Evolutionary conservation across 1,140 invertebrate species (phyloP).

Genomic region (Trichoplusia ni): DNA sequence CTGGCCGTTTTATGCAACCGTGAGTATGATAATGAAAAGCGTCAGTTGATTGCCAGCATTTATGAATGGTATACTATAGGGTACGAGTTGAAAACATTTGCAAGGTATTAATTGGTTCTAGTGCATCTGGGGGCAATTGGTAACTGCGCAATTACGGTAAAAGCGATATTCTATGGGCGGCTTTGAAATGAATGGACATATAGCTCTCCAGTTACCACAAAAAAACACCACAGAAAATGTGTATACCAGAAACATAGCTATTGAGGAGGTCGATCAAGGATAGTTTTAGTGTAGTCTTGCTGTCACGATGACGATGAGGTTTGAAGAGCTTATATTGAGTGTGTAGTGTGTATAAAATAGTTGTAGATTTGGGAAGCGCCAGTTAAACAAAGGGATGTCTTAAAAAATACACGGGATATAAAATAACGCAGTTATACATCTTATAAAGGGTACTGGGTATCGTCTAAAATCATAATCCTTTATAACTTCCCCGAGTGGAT

Average conservation of each 20-base stretch:
- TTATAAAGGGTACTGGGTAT: not conserved
- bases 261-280: no score
- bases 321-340: no score
- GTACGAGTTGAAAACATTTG: constrained; percentile 12
- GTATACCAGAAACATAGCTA: no score
- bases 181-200: no score
- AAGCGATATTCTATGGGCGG: not conserved
- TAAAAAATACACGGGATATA: not conserved
- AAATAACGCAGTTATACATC: not conserved
- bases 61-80: constrained; percentile 3
- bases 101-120: not conserved
- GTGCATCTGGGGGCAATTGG: not conserved
- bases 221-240: no score
- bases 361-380: no score
- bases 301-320: no score
- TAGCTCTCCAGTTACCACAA: no score
- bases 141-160: not conserved
- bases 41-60: constrained; percentile 21
- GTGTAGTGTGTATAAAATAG: no score
- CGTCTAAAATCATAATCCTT: constrained; percentile 16
- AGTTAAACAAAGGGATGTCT: no score
- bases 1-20: not conserved
- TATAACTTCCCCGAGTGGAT: not conserved
- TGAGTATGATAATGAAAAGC: constrained; percentile 26
- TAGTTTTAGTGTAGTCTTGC: no score